Percentiles rank a stretch among this genome's conserved stretches.
Evolutionary conservation across 1,140 invertebrate species (phyloP).

Genomic region (Drosophila mauritiana): DNA sequence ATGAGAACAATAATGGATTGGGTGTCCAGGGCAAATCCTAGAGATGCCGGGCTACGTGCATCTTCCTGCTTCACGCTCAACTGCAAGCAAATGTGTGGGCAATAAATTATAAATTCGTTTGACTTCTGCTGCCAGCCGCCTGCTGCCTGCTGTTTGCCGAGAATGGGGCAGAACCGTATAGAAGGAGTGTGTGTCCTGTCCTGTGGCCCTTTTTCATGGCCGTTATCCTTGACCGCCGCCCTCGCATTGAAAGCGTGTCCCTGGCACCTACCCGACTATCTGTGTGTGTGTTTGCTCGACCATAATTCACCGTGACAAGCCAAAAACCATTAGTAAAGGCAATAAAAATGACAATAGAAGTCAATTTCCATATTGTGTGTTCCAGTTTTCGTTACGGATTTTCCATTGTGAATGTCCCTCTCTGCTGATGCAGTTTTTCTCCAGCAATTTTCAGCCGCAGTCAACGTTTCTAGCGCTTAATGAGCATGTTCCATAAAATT

Average conservation of each 20-base stretch:
- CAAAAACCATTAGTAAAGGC: constrained; percentile 79
- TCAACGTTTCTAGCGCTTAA: constrained; percentile 39
- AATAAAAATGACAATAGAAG: constrained; percentile 83
- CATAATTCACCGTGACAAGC: constrained; percentile 79
- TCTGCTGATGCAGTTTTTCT: constrained; percentile 18
- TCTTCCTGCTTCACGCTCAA: constrained; percentile 66
- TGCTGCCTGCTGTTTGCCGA: constrained; percentile 40
- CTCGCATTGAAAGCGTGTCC: constrained; percentile 65
- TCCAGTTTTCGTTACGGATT: constrained; percentile 64
- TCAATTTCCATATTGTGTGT: constrained; percentile 78
- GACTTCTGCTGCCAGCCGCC: constrained; percentile 70
- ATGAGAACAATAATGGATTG: constrained; percentile 78
- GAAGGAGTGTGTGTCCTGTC: constrained; percentile 4
- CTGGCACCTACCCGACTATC: constrained; percentile 57
- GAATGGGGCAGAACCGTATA: constrained; percentile 17
- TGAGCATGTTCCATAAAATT: constrained; percentile 57
- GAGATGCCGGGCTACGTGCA: constrained; percentile 43
- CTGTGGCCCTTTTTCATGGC: constrained; percentile 22
- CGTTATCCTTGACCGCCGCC: constrained; percentile 79
- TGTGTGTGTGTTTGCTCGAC: constrained; percentile 52
- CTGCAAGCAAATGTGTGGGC: constrained; percentile 71
- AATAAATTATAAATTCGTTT: constrained; percentile 83
- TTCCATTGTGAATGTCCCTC: constrained; percentile 29
- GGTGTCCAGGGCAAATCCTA: constrained; percentile 47
- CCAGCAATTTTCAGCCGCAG: constrained; percentile 51